Base-by-base conservation (phyloP, 2,888 invertebrate species). In the Microctonus aethiopoides region DNA sequence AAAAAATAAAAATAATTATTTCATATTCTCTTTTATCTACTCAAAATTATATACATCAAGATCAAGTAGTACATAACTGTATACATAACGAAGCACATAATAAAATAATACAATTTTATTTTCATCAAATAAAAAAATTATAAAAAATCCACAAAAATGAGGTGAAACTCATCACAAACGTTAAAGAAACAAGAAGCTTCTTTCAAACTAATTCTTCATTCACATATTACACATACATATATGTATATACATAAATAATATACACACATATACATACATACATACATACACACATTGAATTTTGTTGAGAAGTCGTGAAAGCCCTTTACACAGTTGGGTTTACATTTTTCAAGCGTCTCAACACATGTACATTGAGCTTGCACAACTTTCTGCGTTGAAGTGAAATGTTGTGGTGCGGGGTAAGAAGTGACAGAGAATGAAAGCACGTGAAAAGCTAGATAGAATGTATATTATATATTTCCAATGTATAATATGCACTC, bases 131-230 rank as follows among this genome's bases (percentile, higher is more conserved):
- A 83, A 82, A 82, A 80, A 83, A 80, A 79, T 78, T 80, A 78
- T 78, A 79, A 83, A 82, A 39, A 13, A n/a, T 76, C 81, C 82
- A 84, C 84, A 84, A 82, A 83, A 82, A 80, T 46, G 16, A 6
- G 7, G 69, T 75, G 77, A 24, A n/a, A 24, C 24, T n/a, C n/a
- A 3, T 22, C 26, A 26, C 26, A 54, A 1, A 54, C 1, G 51
- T 52, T 54, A 26, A 54, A 26, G 54, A n/a, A 6, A 24, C 10
- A 26, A 26, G 76, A 60, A 73, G 74, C 72, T 72, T 71, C 72
- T 66, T 66, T 71, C 70, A 64, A 69, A 71, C 72, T 65, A 39
- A 62, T 39, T 67, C 68, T 68, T 70, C 61, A 67, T 54, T 70
- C 60, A 51, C 72, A 68, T 65, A 57, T 65, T 26, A 67, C 57